These are phyloP conservation scores for Passer domesticus DNA, from an alignment of 2,113 vertebrate species.

Conservation along the genomic window DNA sequence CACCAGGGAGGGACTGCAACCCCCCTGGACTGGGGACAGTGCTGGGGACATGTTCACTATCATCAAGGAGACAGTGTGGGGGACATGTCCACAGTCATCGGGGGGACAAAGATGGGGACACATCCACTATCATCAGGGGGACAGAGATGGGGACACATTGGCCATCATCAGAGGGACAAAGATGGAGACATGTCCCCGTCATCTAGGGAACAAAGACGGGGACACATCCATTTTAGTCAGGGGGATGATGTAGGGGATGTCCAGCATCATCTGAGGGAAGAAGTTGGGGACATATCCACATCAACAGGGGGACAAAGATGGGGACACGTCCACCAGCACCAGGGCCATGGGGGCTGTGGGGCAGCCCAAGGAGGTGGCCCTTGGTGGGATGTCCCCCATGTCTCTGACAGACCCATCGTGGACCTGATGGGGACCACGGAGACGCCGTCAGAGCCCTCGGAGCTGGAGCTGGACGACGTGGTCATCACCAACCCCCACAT, in stretches of 20 bases:
- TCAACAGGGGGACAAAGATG: not conserved
- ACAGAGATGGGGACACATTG: not conserved
- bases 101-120: not conserved
- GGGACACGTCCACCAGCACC: not conserved
- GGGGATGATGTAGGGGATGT: not conserved
- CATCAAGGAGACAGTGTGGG: not conserved
- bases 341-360: not conserved
- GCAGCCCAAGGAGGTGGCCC: not conserved
- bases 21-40: not conserved
- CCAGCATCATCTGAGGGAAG: not conserved
- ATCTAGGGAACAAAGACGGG: not conserved
- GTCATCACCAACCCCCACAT: constrained; percentile 98
- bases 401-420: constrained; percentile 83
- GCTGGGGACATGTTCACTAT: not conserved
- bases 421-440: constrained; percentile 92
- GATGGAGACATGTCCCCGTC: not conserved
- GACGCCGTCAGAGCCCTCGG: constrained; percentile 91
- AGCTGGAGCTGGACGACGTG: constrained; percentile 93
- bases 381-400: not conserved
- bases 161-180: not conserved
- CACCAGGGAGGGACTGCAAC: not conserved
- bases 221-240: accelerated
- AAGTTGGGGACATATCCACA: not conserved
- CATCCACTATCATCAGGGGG: not conserved
- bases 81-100: accelerated